A percentile compares a stretch with the other conserved stretches of the same genome.
These are phyloP conservation scores for Hetaerina titia DNA, from an alignment of 2,888 invertebrate species.

Conservation along the genomic window DNA sequence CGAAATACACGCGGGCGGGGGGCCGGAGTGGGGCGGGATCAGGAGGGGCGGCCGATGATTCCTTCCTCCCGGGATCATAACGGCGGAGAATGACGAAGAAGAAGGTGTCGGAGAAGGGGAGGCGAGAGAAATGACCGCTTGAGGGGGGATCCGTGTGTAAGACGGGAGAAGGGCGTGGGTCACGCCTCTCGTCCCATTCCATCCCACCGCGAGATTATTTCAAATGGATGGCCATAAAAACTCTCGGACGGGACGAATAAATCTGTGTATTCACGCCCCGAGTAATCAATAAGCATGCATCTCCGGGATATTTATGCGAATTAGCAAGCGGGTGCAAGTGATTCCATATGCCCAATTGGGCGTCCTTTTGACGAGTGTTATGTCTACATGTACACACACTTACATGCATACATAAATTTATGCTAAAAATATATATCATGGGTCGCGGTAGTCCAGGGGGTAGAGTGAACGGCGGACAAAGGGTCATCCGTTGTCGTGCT, in stretches of 20 bases:
- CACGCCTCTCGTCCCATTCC: background rate
- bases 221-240: background rate
- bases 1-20: background rate
- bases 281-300: background rate
- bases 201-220: background rate
- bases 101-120: background rate
- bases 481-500: too few relatives aligned
- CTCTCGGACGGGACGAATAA: background rate
- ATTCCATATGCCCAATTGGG: too few relatives aligned
- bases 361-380: too few relatives aligned
- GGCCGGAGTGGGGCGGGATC: background rate
- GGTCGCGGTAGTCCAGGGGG: too few relatives aligned
- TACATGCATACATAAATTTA: too few relatives aligned
- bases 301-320: too few relatives aligned
- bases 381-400: too few relatives aligned
- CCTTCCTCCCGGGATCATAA: background rate
- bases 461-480: too few relatives aligned
- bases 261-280: background rate
- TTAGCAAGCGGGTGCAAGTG: too few relatives aligned
- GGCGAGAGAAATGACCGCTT: too few relatives aligned
- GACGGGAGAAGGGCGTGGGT: background rate
- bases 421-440: too few relatives aligned
- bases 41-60: too few relatives aligned
- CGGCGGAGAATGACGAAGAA: background rate
- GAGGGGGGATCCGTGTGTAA: background rate